Percentiles rank a stretch among this genome's conserved stretches.
These are phyloP conservation scores for Heterodera schachtii DNA, from an alignment of 1,140 invertebrate genomes.

Conservation along the genomic window DNA sequence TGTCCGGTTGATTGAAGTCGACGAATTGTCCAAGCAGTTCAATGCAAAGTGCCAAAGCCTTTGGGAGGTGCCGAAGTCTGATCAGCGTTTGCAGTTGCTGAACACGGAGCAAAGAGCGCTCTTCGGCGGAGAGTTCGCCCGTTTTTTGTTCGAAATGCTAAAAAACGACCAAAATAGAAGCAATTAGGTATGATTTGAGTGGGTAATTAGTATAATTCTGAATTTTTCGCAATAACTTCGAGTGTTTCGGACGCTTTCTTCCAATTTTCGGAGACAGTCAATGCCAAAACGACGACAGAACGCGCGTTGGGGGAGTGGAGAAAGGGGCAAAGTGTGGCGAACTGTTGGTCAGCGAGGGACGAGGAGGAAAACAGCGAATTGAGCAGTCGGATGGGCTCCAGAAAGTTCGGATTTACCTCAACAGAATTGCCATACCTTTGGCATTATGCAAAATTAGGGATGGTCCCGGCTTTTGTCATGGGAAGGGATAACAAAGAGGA, in stretches of 20 bases:
- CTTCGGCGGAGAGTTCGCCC: background rate
- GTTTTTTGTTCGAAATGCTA: background rate
- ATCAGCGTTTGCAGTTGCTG: conserved; percentile 4
- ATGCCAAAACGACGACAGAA: conserved; percentile 9
- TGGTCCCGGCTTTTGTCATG: too few relatives aligned
- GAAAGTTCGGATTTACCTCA: conserved; percentile 7
- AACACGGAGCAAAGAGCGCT: background rate
- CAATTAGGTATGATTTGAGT: too few relatives aligned
- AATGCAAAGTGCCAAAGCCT: background rate
- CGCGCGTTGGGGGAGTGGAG: background rate
- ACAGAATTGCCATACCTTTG: too few relatives aligned
- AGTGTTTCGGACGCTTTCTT: conserved; percentile 20
- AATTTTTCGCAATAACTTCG: too few relatives aligned
- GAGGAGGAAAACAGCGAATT: conserved; percentile 9
- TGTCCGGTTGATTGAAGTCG: background rate
- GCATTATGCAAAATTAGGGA: too few relatives aligned
- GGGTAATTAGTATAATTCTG: too few relatives aligned
- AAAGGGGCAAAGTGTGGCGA: background rate
- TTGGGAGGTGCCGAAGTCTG: background rate
- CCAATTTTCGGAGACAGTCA: conserved; percentile 21
- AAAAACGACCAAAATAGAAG: background rate
- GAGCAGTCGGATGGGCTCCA: background rate
- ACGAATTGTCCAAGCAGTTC: background rate
- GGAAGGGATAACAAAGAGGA: too few relatives aligned
- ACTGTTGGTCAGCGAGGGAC: conserved; percentile 12